Base-by-base conservation (phyloP, 2,113 vertebrate genomes). In the Seriola rivoliana region DNA sequence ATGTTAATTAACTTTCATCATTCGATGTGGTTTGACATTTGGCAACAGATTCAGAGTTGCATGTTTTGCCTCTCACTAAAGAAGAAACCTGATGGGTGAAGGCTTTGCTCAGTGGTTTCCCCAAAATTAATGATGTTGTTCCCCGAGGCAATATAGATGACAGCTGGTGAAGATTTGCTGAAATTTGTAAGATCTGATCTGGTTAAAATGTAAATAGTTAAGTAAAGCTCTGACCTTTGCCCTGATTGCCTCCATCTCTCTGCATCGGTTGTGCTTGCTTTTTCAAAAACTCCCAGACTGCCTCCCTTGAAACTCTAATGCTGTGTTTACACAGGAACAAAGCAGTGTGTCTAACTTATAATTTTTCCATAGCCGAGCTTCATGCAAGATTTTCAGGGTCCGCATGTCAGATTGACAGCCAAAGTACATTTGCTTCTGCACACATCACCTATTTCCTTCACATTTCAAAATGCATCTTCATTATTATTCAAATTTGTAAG, bases 101-200 rank as follows among this genome's bases (percentile, higher is more conserved):
- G 46, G 36, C 66, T 54, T 29, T 69, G 48, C 36, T 64, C 64
- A 52, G 23, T 13, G 16, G 65, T 44, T 75, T 75, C 62, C 60
- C 64, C 48, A 65, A 40, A 29, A 57, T 52, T 71, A 82, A 80
- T 80, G 72, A 80, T 77, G 80, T 68, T 65, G 57, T 67, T 88
- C 76, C 76, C 72, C 0, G 36, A 74, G 83, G 80, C 76, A 3
- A 17, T 74, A 74, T 80, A 32, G 63, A 85, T 77, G 70, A 60
- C 59, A 66, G 70, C 40, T 42, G 62, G 25, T 19, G 38, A 70
- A 36, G 59, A 29, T 19, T 50, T 82, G 23, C 40, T 69, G 69
- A 54, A 50, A 55, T 74, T 52, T 78, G 19, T 64, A 44, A 50
- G 32, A 68, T 81, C 11, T 71, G 66, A 50, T 46, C 29, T 34